Evolutionary conservation across 2,888 invertebrate species (phyloP).

Genomic region (Beris morrisii): DNA sequence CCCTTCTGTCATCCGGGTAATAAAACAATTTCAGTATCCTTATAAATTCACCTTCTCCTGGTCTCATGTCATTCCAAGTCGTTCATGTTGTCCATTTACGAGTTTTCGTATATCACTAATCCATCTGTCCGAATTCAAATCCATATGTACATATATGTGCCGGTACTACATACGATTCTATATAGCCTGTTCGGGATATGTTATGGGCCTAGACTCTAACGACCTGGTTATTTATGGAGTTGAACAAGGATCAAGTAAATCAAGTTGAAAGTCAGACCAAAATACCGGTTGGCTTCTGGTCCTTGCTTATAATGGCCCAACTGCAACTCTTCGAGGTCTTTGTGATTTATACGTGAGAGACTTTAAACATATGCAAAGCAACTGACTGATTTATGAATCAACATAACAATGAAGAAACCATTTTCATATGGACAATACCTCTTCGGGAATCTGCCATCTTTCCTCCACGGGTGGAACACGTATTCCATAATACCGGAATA

Average conservation of each 20-base stretch:
- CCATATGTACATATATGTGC: conserved; percentile 9
- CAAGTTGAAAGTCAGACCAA: conserved; percentile 24
- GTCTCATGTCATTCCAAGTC: conserved; percentile 30
- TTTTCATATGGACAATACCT: not conserved
- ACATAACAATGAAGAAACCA: conserved; percentile 9
- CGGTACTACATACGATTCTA: not conserved
- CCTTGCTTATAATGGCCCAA: conserved; percentile 17
- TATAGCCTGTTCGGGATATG: not conserved
- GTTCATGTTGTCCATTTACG: conserved; percentile 32
- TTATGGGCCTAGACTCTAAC: conserved; percentile 14
- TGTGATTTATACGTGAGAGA: conserved; percentile 23
- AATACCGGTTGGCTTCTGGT: not conserved
- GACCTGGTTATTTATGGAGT: conserved; percentile 32
- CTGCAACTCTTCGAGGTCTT: conserved; percentile 27
- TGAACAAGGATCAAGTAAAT: conserved; percentile 29
- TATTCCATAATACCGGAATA: too few species aligned
- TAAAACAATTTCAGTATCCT: conserved; percentile 30
- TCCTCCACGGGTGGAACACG: too few species aligned
- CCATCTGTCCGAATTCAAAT: conserved; percentile 23
- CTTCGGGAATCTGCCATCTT: too few species aligned
- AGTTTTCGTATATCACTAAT: conserved; percentile 32
- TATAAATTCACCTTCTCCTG: conserved; percentile 26
- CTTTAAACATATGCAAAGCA: conserved; percentile 18
- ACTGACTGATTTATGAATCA: conserved; percentile 25
- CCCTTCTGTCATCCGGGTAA: not conserved